phyloP scores from a whole-genome alignment of 2,113 vertebrate genomes.

The Festucalex cinctus region DNA sequence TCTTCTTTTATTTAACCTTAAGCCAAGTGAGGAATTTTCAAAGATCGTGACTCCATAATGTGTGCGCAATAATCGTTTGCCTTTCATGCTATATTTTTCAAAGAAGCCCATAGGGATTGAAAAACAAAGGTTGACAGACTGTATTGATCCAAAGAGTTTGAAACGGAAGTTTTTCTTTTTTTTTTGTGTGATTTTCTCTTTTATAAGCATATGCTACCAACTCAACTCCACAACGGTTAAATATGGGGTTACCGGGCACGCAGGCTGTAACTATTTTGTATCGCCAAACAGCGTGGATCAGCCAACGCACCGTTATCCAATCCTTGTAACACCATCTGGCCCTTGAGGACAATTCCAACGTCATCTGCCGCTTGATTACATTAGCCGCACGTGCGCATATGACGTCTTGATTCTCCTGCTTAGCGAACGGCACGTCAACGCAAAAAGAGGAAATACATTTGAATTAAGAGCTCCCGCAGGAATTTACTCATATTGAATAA shows the following conservation, averaged over 20 bases:
- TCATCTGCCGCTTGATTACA: conserved; percentile 1
- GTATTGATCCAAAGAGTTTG: conserved; percentile 71
- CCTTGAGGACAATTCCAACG: conserved; percentile 3
- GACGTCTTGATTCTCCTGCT: conserved; percentile 11
- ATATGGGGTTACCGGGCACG: neutral
- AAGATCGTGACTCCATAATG: conserved; percentile 30
- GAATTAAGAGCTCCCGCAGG: conserved; percentile 5
- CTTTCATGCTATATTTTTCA: conserved; percentile 69
- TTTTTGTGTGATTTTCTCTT: too few species aligned
- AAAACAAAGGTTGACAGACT: conserved; percentile 55
- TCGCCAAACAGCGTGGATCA: neutral
- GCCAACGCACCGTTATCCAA: conserved; percentile 1
- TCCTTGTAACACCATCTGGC: neutral
- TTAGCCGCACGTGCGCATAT: neutral
- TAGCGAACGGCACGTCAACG: conserved; percentile 7
- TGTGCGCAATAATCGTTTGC: conserved; percentile 24
- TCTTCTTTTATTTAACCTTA: neutral
- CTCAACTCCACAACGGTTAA: neutral
- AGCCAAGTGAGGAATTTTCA: conserved; percentile 9
- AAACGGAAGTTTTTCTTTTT: conserved; percentile 45
- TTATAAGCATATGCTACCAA: neutral
- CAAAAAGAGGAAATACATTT: neutral
- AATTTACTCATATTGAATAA: conserved; percentile 31
- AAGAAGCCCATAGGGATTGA: conserved; percentile 53
- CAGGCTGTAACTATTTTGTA: conserved; percentile 3